Evolutionary conservation across 2,797 vertebrate species (phyloP), one percentile per base, ranked within the genome.

Genomic region (Semaprochilodus insignis): DNA sequence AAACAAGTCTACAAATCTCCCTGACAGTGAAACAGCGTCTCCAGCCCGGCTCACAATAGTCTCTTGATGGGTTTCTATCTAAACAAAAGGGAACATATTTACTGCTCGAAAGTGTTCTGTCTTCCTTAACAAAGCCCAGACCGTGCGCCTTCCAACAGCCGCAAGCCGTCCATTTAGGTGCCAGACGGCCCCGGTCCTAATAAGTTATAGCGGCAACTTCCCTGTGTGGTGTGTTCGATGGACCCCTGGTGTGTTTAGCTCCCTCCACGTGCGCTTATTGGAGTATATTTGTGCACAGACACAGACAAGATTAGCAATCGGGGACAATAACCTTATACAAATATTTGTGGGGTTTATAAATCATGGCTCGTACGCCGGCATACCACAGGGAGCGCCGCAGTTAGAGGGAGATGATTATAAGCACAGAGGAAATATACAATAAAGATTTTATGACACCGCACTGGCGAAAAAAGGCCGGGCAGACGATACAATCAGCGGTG

Each of bases 271-370:
- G 36, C 67, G 57, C 14, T 73, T 74, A 60, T 4, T 55, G 34
- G 16, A 40, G n/a, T 57, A 21, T 54, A 63, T 74, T 36, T 14
- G 34, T 21, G 19, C 55, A 36, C 44, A 66, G 60, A 65, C 44
- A 52, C 36, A n/a, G 14, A 55, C 44, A 19, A 40, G 62, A 70
- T 60, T 60, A 16, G 74, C 6, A 78, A 52, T 77, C 83, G 77
- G 60, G 78, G 31, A 81, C 85, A 88, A 87, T 87, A 84, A 83
- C 66, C 77, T 25, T 74, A 27, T 54, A 67, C 63, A 82, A 88
- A 88, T 87, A 87, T 88, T 88, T 84, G 82, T 72, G 48, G 15
- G n/a, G 65, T 77, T 86, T 82, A 81, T 85, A 74, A 86, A 83
- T 83, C 74, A 73, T 65, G 31, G 48, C 48, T 75, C 52, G 44